Percentiles rank a stretch among this genome's conserved stretches.
These are phyloP conservation scores for Drosophila aff. DNA, from an alignment of 1,140 invertebrate species.

Conservation along the genomic window DNA sequence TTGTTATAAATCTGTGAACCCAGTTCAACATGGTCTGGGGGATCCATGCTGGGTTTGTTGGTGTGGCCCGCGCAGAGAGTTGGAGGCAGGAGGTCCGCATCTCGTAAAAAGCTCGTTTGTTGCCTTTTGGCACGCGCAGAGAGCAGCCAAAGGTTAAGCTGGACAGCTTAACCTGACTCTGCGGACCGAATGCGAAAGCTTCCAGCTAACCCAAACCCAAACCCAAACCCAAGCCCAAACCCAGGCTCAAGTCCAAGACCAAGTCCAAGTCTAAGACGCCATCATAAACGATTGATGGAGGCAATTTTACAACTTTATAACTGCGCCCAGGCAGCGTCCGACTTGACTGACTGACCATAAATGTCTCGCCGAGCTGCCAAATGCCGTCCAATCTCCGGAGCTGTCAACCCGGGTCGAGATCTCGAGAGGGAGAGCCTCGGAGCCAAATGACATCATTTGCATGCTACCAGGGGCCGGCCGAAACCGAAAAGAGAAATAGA, in stretches of 20 bases:
- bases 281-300: slow-evolving; percentile 74
- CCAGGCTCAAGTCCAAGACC: background rate
- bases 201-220: slow-evolving; percentile 5
- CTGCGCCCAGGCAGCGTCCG: slow-evolving; percentile 25
- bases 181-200: slow-evolving; percentile 37
- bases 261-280: slow-evolving; percentile 29
- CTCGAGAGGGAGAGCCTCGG: slow-evolving; percentile 24
- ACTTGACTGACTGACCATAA: slow-evolving; percentile 57
- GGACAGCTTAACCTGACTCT: slow-evolving; percentile 68
- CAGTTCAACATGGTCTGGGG: slow-evolving; percentile 72
- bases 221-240: background rate
- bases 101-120: slow-evolving; percentile 82
- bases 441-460: slow-evolving; percentile 71
- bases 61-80: slow-evolving; percentile 56
- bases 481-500: background rate
- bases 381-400: slow-evolving; percentile 50
- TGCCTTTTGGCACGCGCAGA: slow-evolving; percentile 80
- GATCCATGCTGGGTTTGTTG: slow-evolving; percentile 78
- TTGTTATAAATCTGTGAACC: slow-evolving; percentile 83
- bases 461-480: slow-evolving; percentile 34
- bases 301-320: slow-evolving; percentile 75
- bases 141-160: slow-evolving; percentile 76
- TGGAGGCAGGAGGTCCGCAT: slow-evolving; percentile 41
- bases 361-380: slow-evolving; percentile 60
- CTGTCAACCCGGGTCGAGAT: slow-evolving; percentile 53